Conservation (phyloP, 2,113 vertebrate genomes). For the Uria aalge region DNA sequence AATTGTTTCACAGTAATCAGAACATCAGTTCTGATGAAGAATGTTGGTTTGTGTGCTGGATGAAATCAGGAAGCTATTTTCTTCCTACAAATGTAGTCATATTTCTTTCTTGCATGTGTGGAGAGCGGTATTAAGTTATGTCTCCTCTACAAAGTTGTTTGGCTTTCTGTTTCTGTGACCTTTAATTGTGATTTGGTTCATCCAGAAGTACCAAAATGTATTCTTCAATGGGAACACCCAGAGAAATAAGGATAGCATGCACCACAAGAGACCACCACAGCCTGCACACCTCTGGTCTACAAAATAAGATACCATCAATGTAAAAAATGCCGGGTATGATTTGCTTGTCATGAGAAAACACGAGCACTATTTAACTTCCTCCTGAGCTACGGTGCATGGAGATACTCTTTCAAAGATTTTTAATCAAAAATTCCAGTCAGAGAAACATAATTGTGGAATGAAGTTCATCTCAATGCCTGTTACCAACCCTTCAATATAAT, state of each 20-base stretch:
- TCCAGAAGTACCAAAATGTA: neutral
- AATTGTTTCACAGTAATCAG: slow-evolving; percentile 32
- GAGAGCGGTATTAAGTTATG: neutral
- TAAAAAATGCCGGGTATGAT: neutral
- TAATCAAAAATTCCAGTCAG: neutral
- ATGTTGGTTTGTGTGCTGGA: neutral
- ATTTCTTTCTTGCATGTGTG: neutral
- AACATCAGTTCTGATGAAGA: slow-evolving; percentile 26
- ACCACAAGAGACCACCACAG: neutral
- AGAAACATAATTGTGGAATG: neutral
- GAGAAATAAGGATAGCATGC: neutral
- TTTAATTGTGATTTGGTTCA: neutral
- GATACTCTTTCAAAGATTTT: neutral
- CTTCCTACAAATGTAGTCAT: neutral
- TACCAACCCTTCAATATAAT: neutral
- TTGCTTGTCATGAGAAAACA: neutral
- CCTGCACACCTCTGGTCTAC: neutral
- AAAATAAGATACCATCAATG: neutral
- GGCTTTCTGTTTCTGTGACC: neutral
- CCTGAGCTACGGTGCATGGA: neutral
- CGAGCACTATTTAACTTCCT: neutral
- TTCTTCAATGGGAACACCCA: neutral
- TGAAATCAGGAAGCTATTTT: slow-evolving; percentile 16
- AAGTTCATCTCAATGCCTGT: neutral
- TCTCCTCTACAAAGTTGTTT: neutral